Evolutionary conservation across 2,113 vertebrate species (phyloP).

Genomic region (Nannobrachium achirus): DNA sequence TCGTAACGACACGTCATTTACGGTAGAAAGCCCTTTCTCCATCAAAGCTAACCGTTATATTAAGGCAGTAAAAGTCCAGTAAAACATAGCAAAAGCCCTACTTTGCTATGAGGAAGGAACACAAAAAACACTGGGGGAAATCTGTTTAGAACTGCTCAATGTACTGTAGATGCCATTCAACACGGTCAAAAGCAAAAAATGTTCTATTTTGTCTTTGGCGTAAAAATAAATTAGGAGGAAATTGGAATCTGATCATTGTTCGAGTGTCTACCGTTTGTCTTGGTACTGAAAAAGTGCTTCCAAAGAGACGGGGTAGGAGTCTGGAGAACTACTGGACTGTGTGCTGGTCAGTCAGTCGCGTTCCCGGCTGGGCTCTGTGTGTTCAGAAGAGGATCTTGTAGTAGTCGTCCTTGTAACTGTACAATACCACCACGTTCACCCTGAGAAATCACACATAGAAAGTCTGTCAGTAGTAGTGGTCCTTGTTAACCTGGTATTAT

Average conservation of each 20-base stretch:
- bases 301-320: background rate
- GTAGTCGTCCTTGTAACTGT: constrained; percentile 94
- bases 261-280: constrained; percentile 9
- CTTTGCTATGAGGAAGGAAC: background rate
- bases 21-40: constrained; percentile 46
- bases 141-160: constrained; percentile 17
- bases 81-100: constrained; percentile 3
- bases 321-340: background rate
- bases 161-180: constrained; percentile 22
- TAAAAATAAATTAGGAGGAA: constrained; percentile 20
- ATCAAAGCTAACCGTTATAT: constrained; percentile 18
- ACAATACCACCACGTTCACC: constrained; percentile 88
- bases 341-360: background rate
- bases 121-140: constrained; percentile 29
- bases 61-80: constrained; percentile 59
- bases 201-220: constrained; percentile 22
- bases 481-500: too few relatives aligned
- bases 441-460: constrained; percentile 77
- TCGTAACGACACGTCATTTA: constrained; percentile 12
- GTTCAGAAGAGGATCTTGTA: constrained; percentile 91
- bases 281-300: constrained; percentile 1
- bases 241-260: constrained; percentile 20
- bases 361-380: background rate
- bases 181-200: constrained; percentile 1
- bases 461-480: background rate